A percentile compares a stretch with the other conserved stretches of the same genome.
These are phyloP conservation scores for Piaya cayana DNA, from an alignment of 2,113 vertebrate species.

Conservation along the genomic window DNA sequence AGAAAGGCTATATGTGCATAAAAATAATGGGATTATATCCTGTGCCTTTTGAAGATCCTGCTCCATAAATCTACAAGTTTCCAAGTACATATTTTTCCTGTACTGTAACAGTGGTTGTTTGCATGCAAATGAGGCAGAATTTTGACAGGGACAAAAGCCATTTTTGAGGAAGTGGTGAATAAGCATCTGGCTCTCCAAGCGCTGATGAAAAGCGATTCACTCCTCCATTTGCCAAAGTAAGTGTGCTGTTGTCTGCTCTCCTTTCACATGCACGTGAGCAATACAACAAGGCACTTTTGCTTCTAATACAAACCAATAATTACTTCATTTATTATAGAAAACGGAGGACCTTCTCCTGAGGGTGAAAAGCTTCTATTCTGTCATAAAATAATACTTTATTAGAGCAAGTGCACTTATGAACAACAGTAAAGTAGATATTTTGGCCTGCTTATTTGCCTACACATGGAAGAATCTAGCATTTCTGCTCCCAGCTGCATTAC, in stretches of 20 bases:
- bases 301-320: background rate
- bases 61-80: background rate
- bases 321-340: background rate
- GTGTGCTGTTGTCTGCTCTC: fast-evolving
- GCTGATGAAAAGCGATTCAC: background rate
- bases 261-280: background rate
- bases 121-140: background rate
- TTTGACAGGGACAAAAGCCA: background rate
- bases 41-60: background rate
- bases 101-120: background rate
- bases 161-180: background rate
- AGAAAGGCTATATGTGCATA: background rate
- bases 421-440: background rate
- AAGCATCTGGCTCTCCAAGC: background rate
- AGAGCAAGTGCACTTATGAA: background rate
- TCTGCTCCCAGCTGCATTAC: background rate
- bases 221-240: background rate
- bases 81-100: background rate
- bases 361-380: background rate
- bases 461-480: background rate
- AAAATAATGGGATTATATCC: background rate
- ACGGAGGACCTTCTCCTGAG: background rate
- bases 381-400: background rate
- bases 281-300: background rate
- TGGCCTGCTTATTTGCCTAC: background rate